Base-by-base conservation (phyloP, 2,888 invertebrate genomes). In the Tenodera sinensis region DNA sequence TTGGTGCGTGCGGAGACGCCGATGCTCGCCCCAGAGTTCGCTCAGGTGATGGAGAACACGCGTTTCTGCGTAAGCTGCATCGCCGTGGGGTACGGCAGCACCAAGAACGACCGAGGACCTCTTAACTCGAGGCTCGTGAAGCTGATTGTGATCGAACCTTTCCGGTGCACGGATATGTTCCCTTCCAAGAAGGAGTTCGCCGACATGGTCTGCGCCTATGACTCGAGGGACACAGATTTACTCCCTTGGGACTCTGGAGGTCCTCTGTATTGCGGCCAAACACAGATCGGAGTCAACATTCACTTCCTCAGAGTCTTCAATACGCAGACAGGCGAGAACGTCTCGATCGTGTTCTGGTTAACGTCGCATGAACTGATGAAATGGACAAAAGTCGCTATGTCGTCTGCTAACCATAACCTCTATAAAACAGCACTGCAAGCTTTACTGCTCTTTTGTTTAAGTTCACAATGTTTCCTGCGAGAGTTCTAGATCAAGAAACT, bases 41-140 rank as follows among this genome's bases (percentile, higher is more conserved):
- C 20, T 3, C 0, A 71, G 20, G 54, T 71, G 20, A 6, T 4
- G 14, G 8, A 0, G 0, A 25, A 3, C 3, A 0, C 1, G 4
- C 54, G 2, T 0, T 25, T 25, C 4, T 71, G 8, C 25, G 4
- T 15, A 1, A 71, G 54, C 4, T 71, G 54, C 54, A 20, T 25
- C 14, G 54, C 6, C 3, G 20, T 71, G 54, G 54, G 54, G 6
- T 71, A 71, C 54, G 54, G 54, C 20, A 9, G 15, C 15, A 71
- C 54, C 42, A 42, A 12, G 12, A 12, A 42, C 12, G 42, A 42
- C 6, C 42, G 12, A 12, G 42, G 12, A 42, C 1, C 42, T 12
- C 42, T 42, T 12, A 12, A 42, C 6, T 42, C 42, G 12, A 42
- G 42, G 12, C 42, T 42, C 12, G 42, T 42, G 12, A 42, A 42